Base-by-base conservation (phyloP, 2,113 vertebrate genomes). In the Dissostichus mawsoni region DNA sequence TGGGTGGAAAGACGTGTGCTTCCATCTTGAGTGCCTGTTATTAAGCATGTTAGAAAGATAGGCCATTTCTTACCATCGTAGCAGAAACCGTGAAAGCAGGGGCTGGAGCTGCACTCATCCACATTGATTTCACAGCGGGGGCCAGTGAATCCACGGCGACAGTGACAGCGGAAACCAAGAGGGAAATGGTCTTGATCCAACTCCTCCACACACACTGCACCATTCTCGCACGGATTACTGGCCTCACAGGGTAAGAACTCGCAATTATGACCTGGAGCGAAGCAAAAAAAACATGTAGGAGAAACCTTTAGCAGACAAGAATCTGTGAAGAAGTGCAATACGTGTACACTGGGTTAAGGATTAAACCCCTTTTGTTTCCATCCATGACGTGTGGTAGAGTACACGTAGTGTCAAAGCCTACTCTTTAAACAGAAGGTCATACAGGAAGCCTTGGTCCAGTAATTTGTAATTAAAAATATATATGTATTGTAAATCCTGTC, bases 41-140 rank as follows among this genome's bases (percentile, higher is more conserved):
- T 84, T 89, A 63, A 73, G 71, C 83, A 80, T 1, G 3, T 65
- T 87, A 82, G 74, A 74, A 76, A 64, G 80, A 65, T 79, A 83
- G 76, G 65, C 62, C 52, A 56, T 90, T 61, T 72, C 92, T 88
- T 92, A 96, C 96, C 94, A 75, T 96, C 95, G 67, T 95, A 96
- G 92, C 95, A 97, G 90, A 94, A 96, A 65, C 96, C 95, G 0
- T 95, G 90, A 83, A 95, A 76, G 87, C 95, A 96, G 83, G 96
- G 95, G 88, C 80, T 93, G 72, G 95, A 96, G 66, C 89, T 93
- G 91, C 95, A 96, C 89, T 96, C 96, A 33, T 95, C 93, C 89
- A 95, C 88, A 81, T 93, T 95, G 94, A 95, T 90, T 93, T 96
- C 96, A 83, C 96, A 96, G 74, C 85, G 91, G 18, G 94, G 93